phyloP scores from a whole-genome alignment of 2,797 vertebrate species.

The Lagocephalus sceleratus region DNA sequence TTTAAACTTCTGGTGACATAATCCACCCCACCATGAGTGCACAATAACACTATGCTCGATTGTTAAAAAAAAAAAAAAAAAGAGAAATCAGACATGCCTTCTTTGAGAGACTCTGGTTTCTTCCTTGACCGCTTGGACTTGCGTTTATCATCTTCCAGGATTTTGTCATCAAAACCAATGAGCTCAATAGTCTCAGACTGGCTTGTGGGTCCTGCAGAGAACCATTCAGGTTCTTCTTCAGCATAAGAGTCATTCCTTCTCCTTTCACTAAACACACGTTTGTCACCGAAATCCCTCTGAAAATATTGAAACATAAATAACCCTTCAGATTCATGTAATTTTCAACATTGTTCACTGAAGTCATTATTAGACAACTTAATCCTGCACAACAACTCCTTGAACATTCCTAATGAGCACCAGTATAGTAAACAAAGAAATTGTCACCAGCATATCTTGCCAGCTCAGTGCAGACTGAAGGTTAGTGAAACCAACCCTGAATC shows the following conservation, averaged over 20 bases:
- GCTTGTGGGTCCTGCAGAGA: conserved; percentile 94
- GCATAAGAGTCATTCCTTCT: conserved; percentile 96
- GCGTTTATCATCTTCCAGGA: conserved; percentile 92
- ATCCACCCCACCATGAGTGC: background rate
- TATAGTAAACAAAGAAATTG: background rate
- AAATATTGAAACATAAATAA: conserved; percentile 5
- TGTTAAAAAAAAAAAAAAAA: background rate
- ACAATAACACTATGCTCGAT: background rate
- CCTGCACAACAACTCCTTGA: no score
- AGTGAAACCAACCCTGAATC: conserved; percentile 86
- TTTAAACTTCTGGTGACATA: background rate
- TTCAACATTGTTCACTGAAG: background rate
- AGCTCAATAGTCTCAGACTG: conserved; percentile 99
- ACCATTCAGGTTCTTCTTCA: conserved; percentile 98
- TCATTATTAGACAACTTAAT: background rate
- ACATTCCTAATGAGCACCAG: no score
- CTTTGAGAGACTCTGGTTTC: conserved; percentile 83
- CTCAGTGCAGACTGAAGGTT: background rate
- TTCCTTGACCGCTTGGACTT: conserved; percentile 85
- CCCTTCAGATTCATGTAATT: no score
- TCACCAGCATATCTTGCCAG: background rate
- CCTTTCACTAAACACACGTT: conserved; percentile 91
- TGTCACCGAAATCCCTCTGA: conserved; percentile 95
- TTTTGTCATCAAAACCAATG: conserved; percentile 95
- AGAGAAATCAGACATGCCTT: conserved; percentile 74